These are phyloP conservation scores for Yponomeuta evonymella DNA, from an alignment of 2,888 invertebrate species.

Conservation along the genomic window DNA sequence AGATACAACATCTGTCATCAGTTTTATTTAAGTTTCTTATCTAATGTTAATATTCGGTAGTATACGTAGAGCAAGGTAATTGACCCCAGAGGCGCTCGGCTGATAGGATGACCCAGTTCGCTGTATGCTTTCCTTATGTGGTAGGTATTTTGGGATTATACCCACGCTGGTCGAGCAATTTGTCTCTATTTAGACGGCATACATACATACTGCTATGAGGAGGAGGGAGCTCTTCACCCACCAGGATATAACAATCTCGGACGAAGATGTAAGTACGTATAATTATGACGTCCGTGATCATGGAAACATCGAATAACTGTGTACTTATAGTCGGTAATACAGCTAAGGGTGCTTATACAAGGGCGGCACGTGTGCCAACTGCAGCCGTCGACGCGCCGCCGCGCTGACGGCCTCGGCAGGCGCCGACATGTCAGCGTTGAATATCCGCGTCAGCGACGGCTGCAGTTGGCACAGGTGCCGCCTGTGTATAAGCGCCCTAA, in stretches of 20 bases:
- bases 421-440: no score
- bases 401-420: no score
- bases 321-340: no score
- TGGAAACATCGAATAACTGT: no score
- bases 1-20: neutral
- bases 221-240: neutral
- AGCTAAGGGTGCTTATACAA: no score
- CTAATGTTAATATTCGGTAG: neutral
- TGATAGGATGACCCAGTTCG: constrained; percentile 30
- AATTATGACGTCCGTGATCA: no score
- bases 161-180: neutral
- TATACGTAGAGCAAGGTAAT: constrained; percentile 36
- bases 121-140: constrained; percentile 20
- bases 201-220: neutral
- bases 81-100: constrained; percentile 60
- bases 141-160: neutral
- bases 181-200: neutral
- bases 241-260: neutral
- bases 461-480: no score
- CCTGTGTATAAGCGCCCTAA: no score
- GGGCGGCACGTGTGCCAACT: no score
- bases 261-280: no score
- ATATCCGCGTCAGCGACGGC: no score
- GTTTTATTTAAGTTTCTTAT: neutral
- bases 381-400: no score